A percentile compares a stretch with the other conserved stretches of the same genome.
phyloP scores from a whole-genome alignment of 2,888 invertebrate species.

The Nephrotoma appendiculata region DNA sequence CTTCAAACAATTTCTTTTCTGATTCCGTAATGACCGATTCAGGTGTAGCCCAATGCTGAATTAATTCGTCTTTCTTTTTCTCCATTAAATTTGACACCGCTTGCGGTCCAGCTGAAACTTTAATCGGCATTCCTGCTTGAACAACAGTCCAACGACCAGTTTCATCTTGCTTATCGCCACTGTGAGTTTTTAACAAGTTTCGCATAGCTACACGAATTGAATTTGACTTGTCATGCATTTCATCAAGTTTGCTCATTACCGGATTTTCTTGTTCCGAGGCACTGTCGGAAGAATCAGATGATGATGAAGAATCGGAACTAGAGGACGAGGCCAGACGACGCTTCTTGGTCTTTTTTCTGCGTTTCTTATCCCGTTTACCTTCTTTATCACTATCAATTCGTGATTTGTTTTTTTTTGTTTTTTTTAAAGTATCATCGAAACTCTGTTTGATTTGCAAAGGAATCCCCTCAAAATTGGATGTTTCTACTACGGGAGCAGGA shows the following conservation, averaged over 20 bases:
- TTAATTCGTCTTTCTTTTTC: conserved; percentile 36
- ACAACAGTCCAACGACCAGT: conserved; percentile 33
- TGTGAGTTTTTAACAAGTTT: conserved; percentile 35
- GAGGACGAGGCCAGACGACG: conserved; percentile 21
- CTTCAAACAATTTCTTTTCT: conserved; percentile 41
- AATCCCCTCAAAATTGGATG: conserved; percentile 12
- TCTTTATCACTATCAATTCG: conserved; percentile 13
- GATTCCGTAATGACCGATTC: conserved; percentile 39
- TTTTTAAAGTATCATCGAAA: conserved; percentile 28
- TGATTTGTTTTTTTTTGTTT: conserved; percentile 27
- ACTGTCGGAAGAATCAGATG: conserved; percentile 19
- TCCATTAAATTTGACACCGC: not conserved
- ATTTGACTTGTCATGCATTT: conserved; percentile 35
- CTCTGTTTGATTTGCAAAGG: conserved; percentile 11
- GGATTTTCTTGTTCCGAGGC: conserved; percentile 12
- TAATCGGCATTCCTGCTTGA: conserved; percentile 23
- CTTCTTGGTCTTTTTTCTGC: conserved; percentile 35
- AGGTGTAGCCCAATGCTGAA: conserved; percentile 42
- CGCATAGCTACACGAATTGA: conserved; percentile 53
- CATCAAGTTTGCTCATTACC: conserved; percentile 12
- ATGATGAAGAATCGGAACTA: conserved; percentile 16
- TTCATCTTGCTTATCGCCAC: conserved; percentile 19
- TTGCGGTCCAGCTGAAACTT: conserved; percentile 18
- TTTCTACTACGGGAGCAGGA: conserved; percentile 12
- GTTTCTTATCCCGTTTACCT: conserved; percentile 36